phyloP scores from a whole-genome alignment of 2,797 vertebrate species.

The Chrosomus eos region DNA sequence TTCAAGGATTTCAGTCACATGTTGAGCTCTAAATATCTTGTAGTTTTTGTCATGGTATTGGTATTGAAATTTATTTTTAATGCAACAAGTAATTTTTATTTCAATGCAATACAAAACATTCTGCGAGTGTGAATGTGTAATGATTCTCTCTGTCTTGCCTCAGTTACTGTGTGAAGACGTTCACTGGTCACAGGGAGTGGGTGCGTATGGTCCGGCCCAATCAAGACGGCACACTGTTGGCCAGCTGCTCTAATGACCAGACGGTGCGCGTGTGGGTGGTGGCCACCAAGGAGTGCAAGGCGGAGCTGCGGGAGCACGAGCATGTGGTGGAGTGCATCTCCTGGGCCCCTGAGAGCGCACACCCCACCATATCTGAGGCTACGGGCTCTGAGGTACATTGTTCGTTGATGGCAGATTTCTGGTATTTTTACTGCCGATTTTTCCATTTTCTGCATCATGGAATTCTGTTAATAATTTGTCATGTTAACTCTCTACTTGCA shows the following conservation, averaged over 20 bases:
- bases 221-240: slow-evolving; percentile 96
- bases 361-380: slow-evolving; percentile 90
- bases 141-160: background rate
- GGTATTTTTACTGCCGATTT: background rate
- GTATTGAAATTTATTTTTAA: background rate
- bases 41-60: background rate
- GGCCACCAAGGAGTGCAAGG: slow-evolving; percentile 98
- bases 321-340: slow-evolving; percentile 97
- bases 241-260: slow-evolving; percentile 99
- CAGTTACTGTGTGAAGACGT: slow-evolving; percentile 99
- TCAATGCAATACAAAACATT: background rate
- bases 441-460: background rate
- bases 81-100: background rate
- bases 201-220: slow-evolving; percentile 99
- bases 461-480: background rate
- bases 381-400: slow-evolving; percentile 85
- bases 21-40: background rate
- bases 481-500: slow-evolving; percentile 57
- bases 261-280: slow-evolving; percentile 98
- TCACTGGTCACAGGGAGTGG: slow-evolving; percentile 99
- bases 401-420: background rate
- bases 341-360: slow-evolving; percentile 92
- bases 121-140: background rate
- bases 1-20: background rate
- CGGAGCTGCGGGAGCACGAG: slow-evolving; percentile 97